These are phyloP conservation scores for Leucophenga montana DNA, from an alignment of 2,888 invertebrate genomes.

Conservation along the genomic window DNA sequence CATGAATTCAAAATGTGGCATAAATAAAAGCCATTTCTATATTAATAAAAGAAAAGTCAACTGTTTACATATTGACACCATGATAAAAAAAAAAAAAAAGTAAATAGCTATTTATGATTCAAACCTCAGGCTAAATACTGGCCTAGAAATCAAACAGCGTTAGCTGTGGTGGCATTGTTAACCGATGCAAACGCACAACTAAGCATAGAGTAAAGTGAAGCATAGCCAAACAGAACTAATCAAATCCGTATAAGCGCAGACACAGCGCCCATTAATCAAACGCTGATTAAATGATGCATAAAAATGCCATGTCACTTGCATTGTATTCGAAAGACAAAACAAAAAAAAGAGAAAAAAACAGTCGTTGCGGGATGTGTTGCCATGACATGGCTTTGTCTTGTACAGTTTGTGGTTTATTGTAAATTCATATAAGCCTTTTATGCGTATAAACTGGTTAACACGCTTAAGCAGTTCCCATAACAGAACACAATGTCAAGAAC, in stretches of 20 bases:
- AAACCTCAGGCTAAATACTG: neutral
- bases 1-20: too few species aligned
- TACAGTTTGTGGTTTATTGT: slow-evolving; percentile 13
- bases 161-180: neutral
- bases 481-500: too few species aligned
- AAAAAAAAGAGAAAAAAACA: too few species aligned
- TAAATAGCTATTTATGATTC: neutral
- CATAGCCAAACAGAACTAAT: slow-evolving; percentile 1
- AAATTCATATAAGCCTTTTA: slow-evolving; percentile 20
- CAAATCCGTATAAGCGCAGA: neutral
- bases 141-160: neutral
- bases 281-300: slow-evolving; percentile 29
- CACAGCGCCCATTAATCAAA: slow-evolving; percentile 28
- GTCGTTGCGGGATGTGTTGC: slow-evolving; percentile 11
- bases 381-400: slow-evolving; percentile 5
- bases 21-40: too few species aligned
- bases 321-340: neutral
- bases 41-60: neutral
- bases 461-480: neutral
- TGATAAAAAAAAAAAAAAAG: too few species aligned
- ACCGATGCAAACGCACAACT: neutral
- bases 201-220: neutral
- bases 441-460: slow-evolving; percentile 22
- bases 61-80: too few species aligned
- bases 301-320: slow-evolving; percentile 38